Percentiles rank a stretch among this genome's conserved stretches.
phyloP scores from a whole-genome alignment of 2,888 invertebrate genomes.

The Bellardia bayeri region DNA sequence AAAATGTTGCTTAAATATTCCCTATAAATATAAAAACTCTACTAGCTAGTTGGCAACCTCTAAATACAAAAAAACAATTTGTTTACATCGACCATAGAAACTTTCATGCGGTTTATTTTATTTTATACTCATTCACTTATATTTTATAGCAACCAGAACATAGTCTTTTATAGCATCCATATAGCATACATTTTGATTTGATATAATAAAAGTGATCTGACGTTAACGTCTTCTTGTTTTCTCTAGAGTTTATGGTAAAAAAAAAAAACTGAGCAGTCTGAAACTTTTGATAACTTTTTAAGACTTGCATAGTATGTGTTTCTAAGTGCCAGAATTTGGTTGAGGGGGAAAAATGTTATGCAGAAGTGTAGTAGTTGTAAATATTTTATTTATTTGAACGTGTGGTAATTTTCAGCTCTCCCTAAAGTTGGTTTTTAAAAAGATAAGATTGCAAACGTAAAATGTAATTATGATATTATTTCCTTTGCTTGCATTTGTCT shows the following conservation, averaged over 20 bases:
- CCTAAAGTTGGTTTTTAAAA: not conserved
- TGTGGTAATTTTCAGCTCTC: not conserved
- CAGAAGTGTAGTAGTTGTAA: slow-evolving; percentile 1
- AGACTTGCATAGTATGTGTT: not conserved
- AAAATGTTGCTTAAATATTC: not conserved
- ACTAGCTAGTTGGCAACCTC: not conserved
- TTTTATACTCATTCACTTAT: not conserved
- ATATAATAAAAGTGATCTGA: slow-evolving; percentile 54
- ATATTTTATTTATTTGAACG: slow-evolving; percentile 6
- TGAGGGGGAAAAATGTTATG: not conserved
- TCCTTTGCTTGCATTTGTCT: not conserved
- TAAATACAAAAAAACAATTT: not conserved
- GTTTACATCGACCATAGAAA: not conserved
- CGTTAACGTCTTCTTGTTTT: slow-evolving; percentile 4
- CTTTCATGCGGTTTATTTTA: not conserved
- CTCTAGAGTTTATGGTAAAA: too few relatives aligned
- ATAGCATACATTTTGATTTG: slow-evolving; percentile 38
- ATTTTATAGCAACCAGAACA: not conserved
- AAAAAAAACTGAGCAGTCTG: not conserved
- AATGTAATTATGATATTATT: slow-evolving; percentile 48
- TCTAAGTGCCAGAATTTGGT: not conserved
- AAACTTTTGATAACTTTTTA: not conserved
- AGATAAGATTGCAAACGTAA: slow-evolving; percentile 13
- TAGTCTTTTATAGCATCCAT: not conserved
- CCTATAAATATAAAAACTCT: not conserved